These are phyloP conservation scores for Tokudaia tokunoshimensis DNA, from an alignment of 2,797 vertebrate species.

Conservation along the genomic window DNA sequence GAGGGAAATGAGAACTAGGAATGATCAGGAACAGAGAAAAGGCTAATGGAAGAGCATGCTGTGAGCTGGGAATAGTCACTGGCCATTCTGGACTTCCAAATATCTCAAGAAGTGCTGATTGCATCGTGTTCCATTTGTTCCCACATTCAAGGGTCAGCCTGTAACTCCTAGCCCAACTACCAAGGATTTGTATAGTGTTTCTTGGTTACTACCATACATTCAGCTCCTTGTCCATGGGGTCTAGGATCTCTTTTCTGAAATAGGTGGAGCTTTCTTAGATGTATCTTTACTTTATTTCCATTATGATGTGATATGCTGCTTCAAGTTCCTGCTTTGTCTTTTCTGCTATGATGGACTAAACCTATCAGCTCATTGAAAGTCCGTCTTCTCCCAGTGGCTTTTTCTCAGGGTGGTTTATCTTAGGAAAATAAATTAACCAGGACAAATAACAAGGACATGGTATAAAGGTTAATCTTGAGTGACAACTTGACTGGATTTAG, in stretches of 20 bases:
- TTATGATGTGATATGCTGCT: not conserved
- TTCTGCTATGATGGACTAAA: not conserved
- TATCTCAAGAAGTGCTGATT: not conserved
- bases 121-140: not conserved
- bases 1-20: not conserved
- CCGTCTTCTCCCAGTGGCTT: not conserved
- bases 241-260: not conserved
- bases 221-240: not conserved
- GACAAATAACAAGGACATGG: no score
- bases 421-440: not conserved
- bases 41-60: not conserved
- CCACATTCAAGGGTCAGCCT: not conserved
- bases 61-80: not conserved
- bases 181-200: not conserved
- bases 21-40: not conserved
- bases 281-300: not conserved
- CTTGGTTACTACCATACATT: not conserved
- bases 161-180: not conserved
- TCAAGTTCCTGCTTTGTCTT: no score
- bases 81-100: no score
- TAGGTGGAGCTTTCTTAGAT: not conserved
- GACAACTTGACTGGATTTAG: not conserved
- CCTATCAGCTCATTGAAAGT: not conserved
- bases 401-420: not conserved
- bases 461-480: not conserved